Conservation (phyloP, 2,797 vertebrate species). For the Nyctibius grandis region DNA sequence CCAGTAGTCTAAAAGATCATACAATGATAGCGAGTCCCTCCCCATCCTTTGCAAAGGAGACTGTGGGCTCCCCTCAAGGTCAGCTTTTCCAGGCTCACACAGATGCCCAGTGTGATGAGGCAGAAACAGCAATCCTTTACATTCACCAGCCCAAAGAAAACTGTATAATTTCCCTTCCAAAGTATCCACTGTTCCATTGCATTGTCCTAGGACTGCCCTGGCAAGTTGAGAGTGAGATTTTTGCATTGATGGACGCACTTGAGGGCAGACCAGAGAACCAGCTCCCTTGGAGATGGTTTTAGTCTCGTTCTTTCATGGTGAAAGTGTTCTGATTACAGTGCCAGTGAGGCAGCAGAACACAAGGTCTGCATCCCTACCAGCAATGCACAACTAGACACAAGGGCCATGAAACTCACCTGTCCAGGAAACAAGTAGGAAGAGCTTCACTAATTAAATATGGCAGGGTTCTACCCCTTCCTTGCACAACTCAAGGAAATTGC, state of each 20-base stretch:
- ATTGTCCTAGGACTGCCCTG: background rate
- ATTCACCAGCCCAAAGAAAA: background rate
- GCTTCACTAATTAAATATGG: background rate
- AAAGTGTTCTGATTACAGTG: background rate
- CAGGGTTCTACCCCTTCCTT: background rate
- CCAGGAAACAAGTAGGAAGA: background rate
- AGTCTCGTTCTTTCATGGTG: conserved; percentile 15
- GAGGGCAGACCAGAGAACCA: background rate
- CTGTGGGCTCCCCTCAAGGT: background rate
- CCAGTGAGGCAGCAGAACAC: background rate
- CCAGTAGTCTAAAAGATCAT: background rate
- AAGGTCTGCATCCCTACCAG: background rate
- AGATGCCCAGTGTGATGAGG: background rate
- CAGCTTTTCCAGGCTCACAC: background rate
- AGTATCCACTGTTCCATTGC: background rate
- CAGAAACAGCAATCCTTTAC: background rate
- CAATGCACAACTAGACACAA: background rate
- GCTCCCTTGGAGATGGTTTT: background rate
- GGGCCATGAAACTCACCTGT: background rate
- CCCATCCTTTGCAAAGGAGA: background rate
- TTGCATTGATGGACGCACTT: background rate
- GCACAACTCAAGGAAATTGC: background rate
- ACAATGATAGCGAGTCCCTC: background rate
- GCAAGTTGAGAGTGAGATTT: background rate
- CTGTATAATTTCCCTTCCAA: background rate